Conservation (phyloP, 2,888 invertebrate species). For the Thysanoteuthis rhombus region DNA sequence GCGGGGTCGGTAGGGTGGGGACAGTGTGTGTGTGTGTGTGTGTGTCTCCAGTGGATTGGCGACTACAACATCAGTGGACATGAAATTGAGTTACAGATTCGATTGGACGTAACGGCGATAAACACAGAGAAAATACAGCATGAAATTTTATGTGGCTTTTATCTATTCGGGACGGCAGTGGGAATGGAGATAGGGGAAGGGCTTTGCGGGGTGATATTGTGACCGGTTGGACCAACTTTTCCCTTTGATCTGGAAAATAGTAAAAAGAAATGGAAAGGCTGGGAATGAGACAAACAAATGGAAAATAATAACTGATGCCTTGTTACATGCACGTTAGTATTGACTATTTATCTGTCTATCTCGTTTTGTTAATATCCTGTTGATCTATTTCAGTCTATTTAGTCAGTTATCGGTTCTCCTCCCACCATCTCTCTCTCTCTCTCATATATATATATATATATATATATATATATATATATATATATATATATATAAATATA, state of each 20-base stretch:
- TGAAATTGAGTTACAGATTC: background rate
- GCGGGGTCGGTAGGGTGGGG: too few relatives aligned
- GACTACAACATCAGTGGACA: background rate
- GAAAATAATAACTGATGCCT: background rate
- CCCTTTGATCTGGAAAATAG: background rate
- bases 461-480: too few relatives aligned
- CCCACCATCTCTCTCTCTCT: too few relatives aligned
- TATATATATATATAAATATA: too few relatives aligned
- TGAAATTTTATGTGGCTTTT: constrained; percentile 12
- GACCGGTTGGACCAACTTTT: background rate
- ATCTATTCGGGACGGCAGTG: background rate
- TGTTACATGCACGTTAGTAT: background rate
- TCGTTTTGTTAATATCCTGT: background rate
- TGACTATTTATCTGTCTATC: background rate
- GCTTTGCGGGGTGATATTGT: background rate
- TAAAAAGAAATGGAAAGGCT: background rate
- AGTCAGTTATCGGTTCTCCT: too few relatives aligned
- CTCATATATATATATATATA: too few relatives aligned
- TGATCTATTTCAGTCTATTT: background rate
- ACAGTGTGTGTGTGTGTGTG: too few relatives aligned
- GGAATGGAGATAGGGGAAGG: background rate
- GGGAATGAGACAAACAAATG: background rate
- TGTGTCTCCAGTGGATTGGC: background rate
- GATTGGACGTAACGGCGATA: background rate
- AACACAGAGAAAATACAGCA: background rate